Conservation (phyloP, 2,888 invertebrate genomes). For the Ormyrus nitidulus region DNA sequence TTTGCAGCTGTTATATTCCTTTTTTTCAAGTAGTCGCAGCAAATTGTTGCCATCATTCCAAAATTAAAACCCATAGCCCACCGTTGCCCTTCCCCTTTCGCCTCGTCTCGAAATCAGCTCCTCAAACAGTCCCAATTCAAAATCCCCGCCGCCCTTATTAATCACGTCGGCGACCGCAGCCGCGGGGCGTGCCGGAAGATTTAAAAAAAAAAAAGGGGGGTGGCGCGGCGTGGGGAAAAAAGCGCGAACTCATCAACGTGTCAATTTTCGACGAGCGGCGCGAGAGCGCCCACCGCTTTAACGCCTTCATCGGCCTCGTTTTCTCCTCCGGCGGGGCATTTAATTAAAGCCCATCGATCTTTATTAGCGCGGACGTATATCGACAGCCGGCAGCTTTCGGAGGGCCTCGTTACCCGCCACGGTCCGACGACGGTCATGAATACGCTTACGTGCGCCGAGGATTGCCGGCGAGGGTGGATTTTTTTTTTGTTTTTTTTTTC, state of each 20-base stretch:
- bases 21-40: too few relatives aligned
- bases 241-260: slow-evolving; percentile 55
- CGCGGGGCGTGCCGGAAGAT: not conserved
- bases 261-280: slow-evolving; percentile 45
- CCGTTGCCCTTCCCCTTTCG: too few relatives aligned
- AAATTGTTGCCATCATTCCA: too few relatives aligned
- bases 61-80: too few relatives aligned
- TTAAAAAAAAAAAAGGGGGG: not conserved
- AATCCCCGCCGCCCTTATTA: not conserved
- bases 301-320: slow-evolving; percentile 34
- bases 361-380: slow-evolving; percentile 65
- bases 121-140: too few relatives aligned
- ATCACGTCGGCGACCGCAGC: not conserved
- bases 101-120: too few relatives aligned
- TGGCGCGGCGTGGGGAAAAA: not conserved
- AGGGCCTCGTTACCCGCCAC: not conserved
- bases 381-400: slow-evolving; percentile 4
- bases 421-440: slow-evolving; percentile 64
- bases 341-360: slow-evolving; percentile 74
- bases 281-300: not conserved
- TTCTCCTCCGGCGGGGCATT: slow-evolving; percentile 58
- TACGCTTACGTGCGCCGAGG: slow-evolving; percentile 65
- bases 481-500: not conserved
- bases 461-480: slow-evolving; percentile 54
- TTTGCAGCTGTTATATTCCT: too few relatives aligned